Conservation (phyloP, 2,888 invertebrate genomes). For the Hypsopygia costalis region DNA sequence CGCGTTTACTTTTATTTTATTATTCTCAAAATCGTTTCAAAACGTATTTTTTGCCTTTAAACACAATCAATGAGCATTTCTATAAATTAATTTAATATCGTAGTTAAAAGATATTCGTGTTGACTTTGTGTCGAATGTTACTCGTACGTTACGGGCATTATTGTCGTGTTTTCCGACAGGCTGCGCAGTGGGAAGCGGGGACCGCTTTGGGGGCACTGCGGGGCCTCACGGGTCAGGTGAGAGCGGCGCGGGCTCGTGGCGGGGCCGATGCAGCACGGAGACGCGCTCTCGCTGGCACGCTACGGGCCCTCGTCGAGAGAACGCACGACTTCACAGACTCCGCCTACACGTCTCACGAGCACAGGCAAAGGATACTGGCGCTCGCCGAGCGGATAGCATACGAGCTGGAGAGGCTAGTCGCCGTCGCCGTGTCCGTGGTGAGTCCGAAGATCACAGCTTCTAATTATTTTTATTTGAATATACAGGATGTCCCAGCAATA, state of each 20-base stretch:
- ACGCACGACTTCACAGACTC: constrained; percentile 99
- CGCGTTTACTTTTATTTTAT: not conserved
- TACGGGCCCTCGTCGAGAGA: constrained; percentile 95
- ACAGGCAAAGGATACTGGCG: constrained; percentile 96
- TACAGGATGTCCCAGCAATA: no score
- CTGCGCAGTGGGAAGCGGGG: constrained; percentile 78
- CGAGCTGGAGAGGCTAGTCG: constrained; percentile 94
- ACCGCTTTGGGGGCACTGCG: constrained; percentile 91
- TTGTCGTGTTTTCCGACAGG: constrained; percentile 36
- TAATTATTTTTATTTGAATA: not conserved
- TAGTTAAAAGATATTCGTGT: not conserved
- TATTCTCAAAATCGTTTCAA: not conserved
- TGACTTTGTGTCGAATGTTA: not conserved
- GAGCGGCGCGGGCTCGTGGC: constrained; percentile 86
- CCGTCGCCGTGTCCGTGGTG: constrained; percentile 91
- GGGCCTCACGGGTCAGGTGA: constrained; percentile 91
- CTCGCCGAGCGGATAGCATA: constrained; percentile 93
- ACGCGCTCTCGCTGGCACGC: constrained; percentile 91
- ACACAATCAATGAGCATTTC: not conserved
- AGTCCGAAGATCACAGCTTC: constrained; percentile 26
- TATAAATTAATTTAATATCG: not conserved
- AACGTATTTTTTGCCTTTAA: not conserved
- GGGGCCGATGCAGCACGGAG: constrained; percentile 85
- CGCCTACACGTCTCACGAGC: constrained; percentile 98
- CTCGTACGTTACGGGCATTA: not conserved